phyloP scores from a whole-genome alignment of 2,888 invertebrate genomes.

The Rambutsinella grinnellia region DNA sequence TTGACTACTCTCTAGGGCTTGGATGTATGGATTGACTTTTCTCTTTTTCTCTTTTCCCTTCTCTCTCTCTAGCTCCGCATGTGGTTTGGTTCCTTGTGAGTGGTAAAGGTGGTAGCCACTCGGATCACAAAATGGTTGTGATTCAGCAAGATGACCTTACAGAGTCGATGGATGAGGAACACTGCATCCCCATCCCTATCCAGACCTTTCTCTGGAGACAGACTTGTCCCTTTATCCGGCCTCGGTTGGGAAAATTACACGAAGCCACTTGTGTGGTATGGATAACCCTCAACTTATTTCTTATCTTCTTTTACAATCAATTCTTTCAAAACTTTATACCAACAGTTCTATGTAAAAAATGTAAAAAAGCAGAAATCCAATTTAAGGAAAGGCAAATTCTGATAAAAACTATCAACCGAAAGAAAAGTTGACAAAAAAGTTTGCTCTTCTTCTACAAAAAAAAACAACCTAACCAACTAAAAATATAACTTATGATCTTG shows the following conservation, averaged over 20 bases:
- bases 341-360: background rate
- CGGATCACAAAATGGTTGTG: constrained; percentile 54
- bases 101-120: constrained; percentile 48
- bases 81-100: constrained; percentile 53
- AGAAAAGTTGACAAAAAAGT: too few relatives aligned
- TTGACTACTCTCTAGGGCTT: background rate
- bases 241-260: constrained; percentile 94
- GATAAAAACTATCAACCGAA: too few relatives aligned
- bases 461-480: background rate
- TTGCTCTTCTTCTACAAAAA: background rate
- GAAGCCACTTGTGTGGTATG: constrained; percentile 98
- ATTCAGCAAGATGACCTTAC: constrained; percentile 71
- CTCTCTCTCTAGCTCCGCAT: constrained; percentile 40
- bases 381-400: too few relatives aligned
- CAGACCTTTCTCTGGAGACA: constrained; percentile 98
- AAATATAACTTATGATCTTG: constrained; percentile 9
- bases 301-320: background rate
- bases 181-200: constrained; percentile 91
- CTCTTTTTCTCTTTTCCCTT: constrained; percentile 8
- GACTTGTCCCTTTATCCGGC: constrained; percentile 96
- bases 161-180: constrained; percentile 75
- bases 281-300: constrained; percentile 7
- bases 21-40: background rate
- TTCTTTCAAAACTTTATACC: constrained; percentile 1
- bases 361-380: background rate